Evolutionary conservation across 1,140 invertebrate species (phyloP).

Genomic region (Caerostris darwini): DNA sequence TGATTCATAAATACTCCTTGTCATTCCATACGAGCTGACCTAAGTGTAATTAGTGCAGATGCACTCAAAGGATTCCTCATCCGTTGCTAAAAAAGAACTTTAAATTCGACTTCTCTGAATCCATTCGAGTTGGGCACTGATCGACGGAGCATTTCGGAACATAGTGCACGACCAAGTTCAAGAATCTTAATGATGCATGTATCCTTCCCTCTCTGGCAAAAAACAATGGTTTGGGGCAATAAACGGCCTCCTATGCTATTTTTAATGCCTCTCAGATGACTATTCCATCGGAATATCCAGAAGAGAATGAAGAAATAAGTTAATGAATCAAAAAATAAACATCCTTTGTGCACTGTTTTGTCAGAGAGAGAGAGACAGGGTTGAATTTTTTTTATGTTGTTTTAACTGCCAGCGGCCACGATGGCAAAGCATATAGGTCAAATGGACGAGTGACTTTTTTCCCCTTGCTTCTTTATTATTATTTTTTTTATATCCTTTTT

Average conservation of each 20-base stretch:
- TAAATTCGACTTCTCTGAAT: background rate
- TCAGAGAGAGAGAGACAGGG: too few relatives aligned
- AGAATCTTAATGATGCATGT: conserved; percentile 6
- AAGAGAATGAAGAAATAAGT: background rate
- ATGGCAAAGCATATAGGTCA: conserved; percentile 19
- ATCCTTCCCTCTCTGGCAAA: background rate
- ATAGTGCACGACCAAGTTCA: background rate
- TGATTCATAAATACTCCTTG: too few relatives aligned
- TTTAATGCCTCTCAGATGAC: conserved; percentile 16
- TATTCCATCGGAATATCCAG: conserved; percentile 16
- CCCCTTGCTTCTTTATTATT: too few relatives aligned
- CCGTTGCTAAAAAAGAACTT: background rate
- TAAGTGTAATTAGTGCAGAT: background rate
- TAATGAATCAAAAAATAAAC: too few relatives aligned
- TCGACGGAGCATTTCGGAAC: background rate
- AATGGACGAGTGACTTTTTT: background rate
- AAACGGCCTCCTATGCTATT: background rate
- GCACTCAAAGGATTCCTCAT: background rate
- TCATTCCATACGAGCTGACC: too few relatives aligned
- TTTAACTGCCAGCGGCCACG: background rate
- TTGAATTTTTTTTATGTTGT: background rate
- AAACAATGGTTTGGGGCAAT: conserved; percentile 12
- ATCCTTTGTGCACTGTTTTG: conserved; percentile 24
- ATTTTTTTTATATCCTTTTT: too few relatives aligned
- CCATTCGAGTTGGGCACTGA: background rate